Evolutionary conservation across 1,140 invertebrate species (phyloP).

Genomic region (Muscidifurax raptorellus): DNA sequence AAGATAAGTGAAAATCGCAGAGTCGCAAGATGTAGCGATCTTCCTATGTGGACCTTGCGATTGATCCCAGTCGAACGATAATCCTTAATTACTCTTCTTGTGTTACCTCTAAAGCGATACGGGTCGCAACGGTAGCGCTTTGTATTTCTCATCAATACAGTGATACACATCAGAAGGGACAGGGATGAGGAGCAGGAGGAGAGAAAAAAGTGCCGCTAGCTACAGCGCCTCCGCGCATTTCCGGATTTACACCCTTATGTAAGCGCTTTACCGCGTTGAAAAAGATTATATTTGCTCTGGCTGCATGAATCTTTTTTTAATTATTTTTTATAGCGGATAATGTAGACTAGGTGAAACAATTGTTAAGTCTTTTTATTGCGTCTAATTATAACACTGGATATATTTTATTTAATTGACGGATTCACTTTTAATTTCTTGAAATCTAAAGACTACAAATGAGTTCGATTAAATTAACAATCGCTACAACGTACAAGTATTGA

Average conservation of each 20-base stretch:
- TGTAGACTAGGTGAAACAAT: too few species aligned
- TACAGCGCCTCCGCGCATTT: not conserved
- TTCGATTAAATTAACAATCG: too few species aligned
- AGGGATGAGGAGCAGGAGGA: constrained; percentile 2
- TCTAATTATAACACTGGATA: too few species aligned
- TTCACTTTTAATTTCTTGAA: too few species aligned
- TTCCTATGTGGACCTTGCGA: too few species aligned
- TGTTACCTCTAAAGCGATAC: constrained; percentile 26
- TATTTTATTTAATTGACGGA: too few species aligned
- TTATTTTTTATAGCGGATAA: not conserved
- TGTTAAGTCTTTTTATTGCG: too few species aligned
- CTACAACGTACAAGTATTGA: too few species aligned
- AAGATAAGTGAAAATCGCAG: too few species aligned
- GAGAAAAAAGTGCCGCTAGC: constrained; percentile 43
- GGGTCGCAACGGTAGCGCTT: constrained; percentile 36
- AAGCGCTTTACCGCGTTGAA: constrained; percentile 40
- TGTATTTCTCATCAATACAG: constrained; percentile 67
- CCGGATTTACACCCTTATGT: constrained; percentile 43
- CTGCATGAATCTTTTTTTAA: not conserved
- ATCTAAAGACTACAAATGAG: too few species aligned
- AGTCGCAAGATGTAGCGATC: too few species aligned
- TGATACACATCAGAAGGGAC: constrained; percentile 52
- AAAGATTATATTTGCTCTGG: constrained; percentile 26
- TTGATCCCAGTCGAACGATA: constrained; percentile 14
- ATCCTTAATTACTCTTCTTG: constrained; percentile 66